Base-by-base conservation (phyloP, 2,888 invertebrate genomes). In the Erannis defoliaria region DNA sequence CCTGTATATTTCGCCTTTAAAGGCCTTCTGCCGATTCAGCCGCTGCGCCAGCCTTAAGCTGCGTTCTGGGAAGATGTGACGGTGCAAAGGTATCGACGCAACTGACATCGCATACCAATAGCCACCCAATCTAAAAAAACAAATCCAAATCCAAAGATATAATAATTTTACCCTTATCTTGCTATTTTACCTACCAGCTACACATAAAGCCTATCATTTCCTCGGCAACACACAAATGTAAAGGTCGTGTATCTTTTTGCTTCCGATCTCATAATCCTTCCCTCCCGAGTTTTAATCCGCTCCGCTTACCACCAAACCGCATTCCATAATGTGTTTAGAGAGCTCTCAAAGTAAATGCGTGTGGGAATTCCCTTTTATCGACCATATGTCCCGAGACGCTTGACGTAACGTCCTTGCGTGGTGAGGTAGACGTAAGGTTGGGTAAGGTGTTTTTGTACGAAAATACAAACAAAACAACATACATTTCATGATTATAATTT, bases 351-450 rank as follows among this genome's bases (percentile, higher is more conserved):
- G 77, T 74, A 79, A 80, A 80, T 78, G 78, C 80, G 76, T 80
- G 78, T 78, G 82, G 78, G 81, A 81, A 80, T 80, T 78, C 78
- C 76, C 76, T 80, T 75, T 76, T 71, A 71, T 56, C 70, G 70
- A 67, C 72, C 77, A 80, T 75, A 67, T 80, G 81, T 68, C 68
- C 65, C 62, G 61, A 58, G 64, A 63, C 51, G 35, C 42, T 46
- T 37, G 60, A 62, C 59, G 51, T 64, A 50, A 60, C 58, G 54
- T 43, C 45, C 48, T 45, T n/a, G 19, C 1, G 37, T 12, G n/a
- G n/a, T 35, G 59, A 59, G 63, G 26, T 45, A 19, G 51, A 12
- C 33, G 43, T 29, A 1, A 14, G 1, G 19, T 49, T 14, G 4
- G 19, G 12, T 40, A 21, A 55, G 50, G 29, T 19, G 18, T 5